Evolutionary conservation across 2,888 invertebrate genomes (phyloP).

Genomic region (Sisyra terminalis): DNA sequence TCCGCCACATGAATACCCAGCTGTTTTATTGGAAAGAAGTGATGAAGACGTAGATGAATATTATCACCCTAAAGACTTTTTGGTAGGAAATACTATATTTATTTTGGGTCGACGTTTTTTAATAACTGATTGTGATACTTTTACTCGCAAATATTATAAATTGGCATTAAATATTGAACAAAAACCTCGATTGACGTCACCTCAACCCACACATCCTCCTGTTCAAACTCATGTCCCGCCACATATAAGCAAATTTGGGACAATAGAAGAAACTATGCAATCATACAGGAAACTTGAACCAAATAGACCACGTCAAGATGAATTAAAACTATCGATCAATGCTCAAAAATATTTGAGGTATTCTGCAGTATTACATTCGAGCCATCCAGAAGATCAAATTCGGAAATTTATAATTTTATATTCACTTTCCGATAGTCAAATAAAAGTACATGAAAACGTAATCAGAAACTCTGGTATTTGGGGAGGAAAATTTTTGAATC

Average conservation of each 20-base stretch:
- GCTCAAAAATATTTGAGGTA: conserved; percentile 49
- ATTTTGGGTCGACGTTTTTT: conserved; percentile 55
- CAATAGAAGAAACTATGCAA: conserved; percentile 62
- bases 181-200: too few relatives aligned
- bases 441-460: conserved; percentile 56
- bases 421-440: conserved; percentile 55
- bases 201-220: too few relatives aligned
- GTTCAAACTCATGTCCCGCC: conserved; percentile 45
- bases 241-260: conserved; percentile 54
- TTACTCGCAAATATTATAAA: conserved; percentile 56
- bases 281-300: conserved; percentile 54
- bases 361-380: conserved; percentile 57
- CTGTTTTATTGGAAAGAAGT: conserved; percentile 48
- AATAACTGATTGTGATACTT: conserved; percentile 62
- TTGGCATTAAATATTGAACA: conserved; percentile 28
- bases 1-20: conserved; percentile 41
- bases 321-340: conserved; percentile 58
- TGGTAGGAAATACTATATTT: conserved; percentile 53
- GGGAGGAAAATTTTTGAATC: conserved; percentile 58
- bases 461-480: conserved; percentile 51
- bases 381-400: conserved; percentile 60
- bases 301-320: conserved; percentile 56
- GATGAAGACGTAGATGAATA: conserved; percentile 60
- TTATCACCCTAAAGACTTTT: conserved; percentile 61
- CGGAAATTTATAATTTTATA: conserved; percentile 63